Percentiles rank a stretch among this genome's conserved stretches.
phyloP scores from a whole-genome alignment of 2,113 vertebrate genomes.

The Atherinomorus stipes region DNA sequence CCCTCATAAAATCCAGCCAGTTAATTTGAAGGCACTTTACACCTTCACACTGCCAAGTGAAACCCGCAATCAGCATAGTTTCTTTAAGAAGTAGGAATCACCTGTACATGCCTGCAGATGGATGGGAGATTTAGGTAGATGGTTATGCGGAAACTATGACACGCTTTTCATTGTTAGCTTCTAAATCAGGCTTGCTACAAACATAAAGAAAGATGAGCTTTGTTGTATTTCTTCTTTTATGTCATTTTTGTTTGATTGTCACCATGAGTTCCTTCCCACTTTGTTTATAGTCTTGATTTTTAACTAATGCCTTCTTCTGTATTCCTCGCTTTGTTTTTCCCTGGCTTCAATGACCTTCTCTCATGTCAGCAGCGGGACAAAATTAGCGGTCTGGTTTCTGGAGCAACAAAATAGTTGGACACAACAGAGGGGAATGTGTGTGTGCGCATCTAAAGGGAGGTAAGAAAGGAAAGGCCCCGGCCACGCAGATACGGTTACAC shows the following conservation, averaged over 20 bases:
- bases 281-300: slow-evolving; percentile 10
- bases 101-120: slow-evolving; percentile 4
- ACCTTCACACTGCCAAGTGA: slow-evolving; percentile 31
- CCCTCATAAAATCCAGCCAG: slow-evolving; percentile 9
- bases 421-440: slow-evolving; percentile 68
- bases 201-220: slow-evolving; percentile 25
- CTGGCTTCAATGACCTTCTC: slow-evolving; percentile 82
- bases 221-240: background rate
- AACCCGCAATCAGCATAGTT: slow-evolving; percentile 24
- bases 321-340: slow-evolving; percentile 71
- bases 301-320: slow-evolving; percentile 30
- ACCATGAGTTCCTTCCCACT: background rate
- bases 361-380: slow-evolving; percentile 74
- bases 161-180: slow-evolving; percentile 46
- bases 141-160: slow-evolving; percentile 51
- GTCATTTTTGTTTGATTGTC: slow-evolving; percentile 15
- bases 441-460: slow-evolving; percentile 16
- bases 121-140: slow-evolving; percentile 40
- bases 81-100: slow-evolving; percentile 13
- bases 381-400: slow-evolving; percentile 82
- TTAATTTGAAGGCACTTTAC: slow-evolving; percentile 51
- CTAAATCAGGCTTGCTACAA: slow-evolving; percentile 15
- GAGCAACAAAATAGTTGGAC: slow-evolving; percentile 79
- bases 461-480: slow-evolving; percentile 48
- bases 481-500: slow-evolving; percentile 57